Conservation (phyloP, 2,888 invertebrate genomes). For the Zaprionus bogoriensis region DNA sequence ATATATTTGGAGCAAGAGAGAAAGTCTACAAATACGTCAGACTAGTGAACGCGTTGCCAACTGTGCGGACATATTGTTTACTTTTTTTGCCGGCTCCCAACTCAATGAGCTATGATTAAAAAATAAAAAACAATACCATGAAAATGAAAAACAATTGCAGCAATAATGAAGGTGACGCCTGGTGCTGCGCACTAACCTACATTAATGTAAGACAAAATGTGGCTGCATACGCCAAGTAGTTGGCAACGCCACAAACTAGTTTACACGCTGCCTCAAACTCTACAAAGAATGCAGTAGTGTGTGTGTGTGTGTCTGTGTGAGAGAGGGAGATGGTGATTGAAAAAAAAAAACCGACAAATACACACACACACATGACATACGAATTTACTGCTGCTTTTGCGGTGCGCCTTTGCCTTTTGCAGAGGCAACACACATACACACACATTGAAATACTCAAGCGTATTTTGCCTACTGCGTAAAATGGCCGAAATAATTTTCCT, state of each 20-base stretch:
- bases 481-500: conserved; percentile 47
- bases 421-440: conserved; percentile 33
- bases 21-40: conserved; percentile 61
- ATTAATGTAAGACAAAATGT: conserved; percentile 52
- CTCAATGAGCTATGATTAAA: conserved; percentile 35
- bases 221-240: conserved; percentile 41
- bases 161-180: conserved; percentile 20
- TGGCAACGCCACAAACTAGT: conserved; percentile 59
- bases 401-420: conserved; percentile 47
- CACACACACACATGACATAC: conserved; percentile 42
- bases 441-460: conserved; percentile 18
- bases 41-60: conserved; percentile 52
- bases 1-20: conserved; percentile 64
- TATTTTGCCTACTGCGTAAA: conserved; percentile 58
- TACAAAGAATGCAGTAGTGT: conserved; percentile 33
- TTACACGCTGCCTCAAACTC: conserved; percentile 50
- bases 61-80: conserved; percentile 57
- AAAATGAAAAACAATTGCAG: conserved; percentile 16
- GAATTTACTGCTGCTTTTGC: conserved; percentile 67
- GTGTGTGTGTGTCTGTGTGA: conserved; percentile 36
- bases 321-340: conserved; percentile 55
- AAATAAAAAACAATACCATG: conserved; percentile 23
- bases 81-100: conserved; percentile 53
- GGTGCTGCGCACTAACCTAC: conserved; percentile 58
- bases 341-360: conserved; percentile 48